Conservation (phyloP, 35 echinoderm and acorn worm genomes). For the Eucidaris tribuloides region DNA sequence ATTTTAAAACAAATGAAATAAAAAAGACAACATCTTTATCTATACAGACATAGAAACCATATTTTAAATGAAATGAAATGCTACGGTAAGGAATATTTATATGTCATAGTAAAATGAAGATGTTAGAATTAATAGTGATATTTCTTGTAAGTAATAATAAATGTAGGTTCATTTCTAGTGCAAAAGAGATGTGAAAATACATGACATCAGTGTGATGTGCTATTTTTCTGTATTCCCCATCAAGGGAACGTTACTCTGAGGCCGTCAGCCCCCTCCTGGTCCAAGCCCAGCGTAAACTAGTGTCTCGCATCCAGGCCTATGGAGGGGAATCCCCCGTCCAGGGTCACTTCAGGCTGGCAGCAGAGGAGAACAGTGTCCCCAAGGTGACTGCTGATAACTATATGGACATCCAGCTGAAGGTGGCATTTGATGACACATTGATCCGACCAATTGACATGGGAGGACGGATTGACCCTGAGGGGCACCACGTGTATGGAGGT, state of each 20-base stretch:
- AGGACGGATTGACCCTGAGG: conserved; percentile 93
- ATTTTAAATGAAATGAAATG: too few relatives aligned
- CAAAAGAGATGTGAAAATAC: too few relatives aligned
- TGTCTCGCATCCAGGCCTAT: conserved; percentile 79
- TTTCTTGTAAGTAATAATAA: too few relatives aligned
- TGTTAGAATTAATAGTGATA: too few relatives aligned
- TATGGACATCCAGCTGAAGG: conserved; percentile 65
- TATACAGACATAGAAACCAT: too few relatives aligned
- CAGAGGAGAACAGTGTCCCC: conserved; percentile 17
- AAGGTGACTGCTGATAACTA: conserved; percentile 88
- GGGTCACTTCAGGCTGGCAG: conserved; percentile 66
- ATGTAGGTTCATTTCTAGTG: too few relatives aligned
- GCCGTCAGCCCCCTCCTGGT: conserved; percentile 74
- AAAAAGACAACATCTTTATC: too few relatives aligned
- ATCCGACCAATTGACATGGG: conserved; percentile 82
- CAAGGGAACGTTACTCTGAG: conserved; percentile 90
- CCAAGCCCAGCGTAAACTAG: conserved; percentile 90
- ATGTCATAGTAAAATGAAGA: too few relatives aligned
- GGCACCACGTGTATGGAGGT: conserved; percentile 98
- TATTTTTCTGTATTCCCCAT: not conserved
- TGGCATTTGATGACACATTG: conserved; percentile 38
- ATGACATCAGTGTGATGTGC: too few relatives aligned
- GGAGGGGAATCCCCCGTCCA: conserved; percentile 75
- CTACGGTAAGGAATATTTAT: too few relatives aligned
- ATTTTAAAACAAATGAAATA: too few relatives aligned